These are phyloP conservation scores for Austrofundulus limnaeus DNA, from an alignment of 2,113 vertebrate genomes.

Conservation along the genomic window DNA sequence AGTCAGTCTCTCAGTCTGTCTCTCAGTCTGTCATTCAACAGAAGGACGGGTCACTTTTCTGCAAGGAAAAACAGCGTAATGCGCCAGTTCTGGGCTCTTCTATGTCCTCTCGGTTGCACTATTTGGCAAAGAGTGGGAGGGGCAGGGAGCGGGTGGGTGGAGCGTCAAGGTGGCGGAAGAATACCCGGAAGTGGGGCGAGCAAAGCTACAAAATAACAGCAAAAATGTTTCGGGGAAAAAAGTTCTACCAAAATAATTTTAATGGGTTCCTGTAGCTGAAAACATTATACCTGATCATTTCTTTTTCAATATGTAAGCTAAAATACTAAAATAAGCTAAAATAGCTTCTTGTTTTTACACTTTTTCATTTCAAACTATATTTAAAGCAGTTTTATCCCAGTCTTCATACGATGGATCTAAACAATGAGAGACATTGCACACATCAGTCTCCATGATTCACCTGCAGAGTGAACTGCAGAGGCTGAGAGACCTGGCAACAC, in stretches of 20 bases:
- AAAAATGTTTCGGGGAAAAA: neutral
- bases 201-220: slow-evolving; percentile 36
- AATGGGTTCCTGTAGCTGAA: neutral
- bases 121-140: slow-evolving; percentile 56
- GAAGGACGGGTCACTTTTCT: slow-evolving; percentile 58
- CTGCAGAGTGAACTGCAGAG: too few relatives aligned
- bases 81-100: slow-evolving; percentile 40
- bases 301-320: too few relatives aligned
- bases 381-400: too few relatives aligned
- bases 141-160: slow-evolving; percentile 42
- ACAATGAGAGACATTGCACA: too few relatives aligned
- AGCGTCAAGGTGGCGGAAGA: slow-evolving; percentile 9
- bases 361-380: too few relatives aligned
- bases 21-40: slow-evolving; percentile 58
- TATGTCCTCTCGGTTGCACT: slow-evolving; percentile 54
- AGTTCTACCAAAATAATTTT: neutral
- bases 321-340: too few relatives aligned
- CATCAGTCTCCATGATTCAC: too few relatives aligned
- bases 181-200: slow-evolving; percentile 19
- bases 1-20: slow-evolving; percentile 9
- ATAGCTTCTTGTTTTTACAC: too few relatives aligned
- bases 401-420: too few relatives aligned
- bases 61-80: slow-evolving; percentile 58
- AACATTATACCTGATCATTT: too few relatives aligned
- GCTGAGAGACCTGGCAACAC: too few relatives aligned